These are phyloP conservation scores for Urocitellus parryii DNA, from an alignment of 2,113 vertebrate species.

Conservation along the genomic window DNA sequence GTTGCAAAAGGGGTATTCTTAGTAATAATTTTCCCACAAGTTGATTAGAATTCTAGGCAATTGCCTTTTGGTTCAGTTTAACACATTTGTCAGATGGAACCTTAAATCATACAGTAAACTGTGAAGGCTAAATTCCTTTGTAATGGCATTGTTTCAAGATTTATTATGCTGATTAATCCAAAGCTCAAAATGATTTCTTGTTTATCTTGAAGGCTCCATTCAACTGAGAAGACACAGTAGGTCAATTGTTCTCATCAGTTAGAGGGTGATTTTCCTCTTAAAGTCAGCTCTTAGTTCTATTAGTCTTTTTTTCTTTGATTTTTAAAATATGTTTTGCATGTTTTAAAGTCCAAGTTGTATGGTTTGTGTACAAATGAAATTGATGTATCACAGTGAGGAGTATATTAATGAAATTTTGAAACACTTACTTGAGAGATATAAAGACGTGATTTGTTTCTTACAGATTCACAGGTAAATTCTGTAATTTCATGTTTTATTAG, in stretches of 20 bases:
- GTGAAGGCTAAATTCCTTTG: conserved; percentile 18
- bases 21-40: neutral
- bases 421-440: neutral
- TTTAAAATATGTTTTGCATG: neutral
- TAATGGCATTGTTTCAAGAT: neutral
- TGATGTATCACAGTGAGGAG: neutral
- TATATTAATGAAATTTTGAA: neutral
- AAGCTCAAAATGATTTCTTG: conserved; percentile 11
- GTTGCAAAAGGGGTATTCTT: neutral
- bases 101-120: conserved; percentile 31
- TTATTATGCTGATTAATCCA: conserved; percentile 28
- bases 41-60: conserved; percentile 36
- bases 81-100: neutral
- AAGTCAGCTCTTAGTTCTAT: neutral
- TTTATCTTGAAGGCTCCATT: conserved; percentile 9
- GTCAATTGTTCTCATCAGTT: conserved; percentile 2
- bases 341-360: neutral
- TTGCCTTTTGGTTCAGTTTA: conserved; percentile 3
- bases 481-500: neutral
- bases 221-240: neutral
- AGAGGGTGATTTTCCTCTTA: neutral
- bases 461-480: neutral
- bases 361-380: neutral
- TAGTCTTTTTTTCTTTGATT: neutral
- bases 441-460: neutral